Conservation (phyloP, 2,888 invertebrate genomes). For the Drosophila paranaensis region DNA sequence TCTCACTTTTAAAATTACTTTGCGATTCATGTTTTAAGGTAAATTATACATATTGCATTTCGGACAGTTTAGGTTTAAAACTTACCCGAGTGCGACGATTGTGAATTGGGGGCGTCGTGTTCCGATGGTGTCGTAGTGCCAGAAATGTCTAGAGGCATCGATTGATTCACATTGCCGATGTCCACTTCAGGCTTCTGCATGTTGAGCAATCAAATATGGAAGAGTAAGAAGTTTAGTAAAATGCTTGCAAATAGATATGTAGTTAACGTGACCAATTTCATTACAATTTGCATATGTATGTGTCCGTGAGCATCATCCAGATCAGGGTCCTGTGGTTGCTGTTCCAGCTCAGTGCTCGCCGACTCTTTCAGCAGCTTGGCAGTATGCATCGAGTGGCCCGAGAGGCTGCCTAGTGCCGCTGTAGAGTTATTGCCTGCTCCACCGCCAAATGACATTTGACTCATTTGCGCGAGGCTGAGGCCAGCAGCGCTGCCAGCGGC, state of each 20-base stretch:
- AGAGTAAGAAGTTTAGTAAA: slow-evolving; percentile 43
- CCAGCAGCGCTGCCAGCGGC: slow-evolving; percentile 79
- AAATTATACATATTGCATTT: slow-evolving; percentile 5
- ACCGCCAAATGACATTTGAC: slow-evolving; percentile 85
- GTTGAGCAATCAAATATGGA: slow-evolving; percentile 19
- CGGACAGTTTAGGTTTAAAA: slow-evolving; percentile 16
- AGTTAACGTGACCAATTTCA: slow-evolving; percentile 76
- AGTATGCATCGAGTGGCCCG: slow-evolving; percentile 83
- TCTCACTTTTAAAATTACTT: neutral
- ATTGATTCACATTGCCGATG: slow-evolving; percentile 84
- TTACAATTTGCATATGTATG: slow-evolving; percentile 85
- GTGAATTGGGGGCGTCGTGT: slow-evolving; percentile 84
- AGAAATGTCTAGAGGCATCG: slow-evolving; percentile 85
- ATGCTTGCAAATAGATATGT: slow-evolving; percentile 32
- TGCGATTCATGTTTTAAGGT: slow-evolving; percentile 35
- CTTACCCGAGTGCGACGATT: slow-evolving; percentile 85
- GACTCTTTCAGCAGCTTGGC: slow-evolving; percentile 85
- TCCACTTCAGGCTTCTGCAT: slow-evolving; percentile 84
- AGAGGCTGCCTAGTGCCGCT: slow-evolving; percentile 75
- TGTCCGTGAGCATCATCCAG: slow-evolving; percentile 85
- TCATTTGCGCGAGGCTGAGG: slow-evolving; percentile 85
- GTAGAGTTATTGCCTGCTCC: slow-evolving; percentile 80
- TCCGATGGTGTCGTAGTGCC: slow-evolving; percentile 85
- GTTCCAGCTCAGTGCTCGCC: slow-evolving; percentile 85
- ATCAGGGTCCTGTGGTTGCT: slow-evolving; percentile 86